A percentile compares a stretch with the other conserved stretches of the same genome.
Conservation (phyloP, 2,113 vertebrate genomes). For the Tragelaphus strepsiceros region DNA sequence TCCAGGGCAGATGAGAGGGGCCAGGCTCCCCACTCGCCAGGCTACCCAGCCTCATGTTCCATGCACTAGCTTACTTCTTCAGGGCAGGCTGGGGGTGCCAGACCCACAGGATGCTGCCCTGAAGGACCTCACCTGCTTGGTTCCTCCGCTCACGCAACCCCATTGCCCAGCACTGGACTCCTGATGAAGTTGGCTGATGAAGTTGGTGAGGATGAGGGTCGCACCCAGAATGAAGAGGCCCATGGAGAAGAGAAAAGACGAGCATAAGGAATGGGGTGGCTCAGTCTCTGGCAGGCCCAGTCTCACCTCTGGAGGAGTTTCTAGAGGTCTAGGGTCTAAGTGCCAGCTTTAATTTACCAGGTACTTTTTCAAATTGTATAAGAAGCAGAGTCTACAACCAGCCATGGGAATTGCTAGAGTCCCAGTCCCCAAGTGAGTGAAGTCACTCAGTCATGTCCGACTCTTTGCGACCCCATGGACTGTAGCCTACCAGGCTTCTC, state of each 20-base stretch:
- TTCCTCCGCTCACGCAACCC: background rate
- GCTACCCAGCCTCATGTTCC: fast-evolving
- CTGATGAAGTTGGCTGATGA: too few relatives aligned
- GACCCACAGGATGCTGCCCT: background rate
- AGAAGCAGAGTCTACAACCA: background rate
- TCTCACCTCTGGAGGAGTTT: background rate
- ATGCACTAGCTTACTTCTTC: background rate
- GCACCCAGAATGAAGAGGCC: background rate
- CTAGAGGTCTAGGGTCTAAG: background rate
- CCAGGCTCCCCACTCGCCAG: background rate
- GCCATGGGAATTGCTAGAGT: background rate
- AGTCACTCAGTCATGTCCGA: background rate
- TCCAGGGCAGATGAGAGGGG: background rate
- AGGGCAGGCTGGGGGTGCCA: background rate
- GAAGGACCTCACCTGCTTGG: background rate
- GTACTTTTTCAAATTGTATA: background rate
- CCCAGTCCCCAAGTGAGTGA: background rate
- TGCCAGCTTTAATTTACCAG: background rate
- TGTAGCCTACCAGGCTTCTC: too few relatives aligned
- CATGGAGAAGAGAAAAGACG: background rate
- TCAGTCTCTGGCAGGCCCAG: background rate
- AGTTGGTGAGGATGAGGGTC: background rate
- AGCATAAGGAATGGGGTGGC: fast-evolving
- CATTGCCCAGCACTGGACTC: background rate
- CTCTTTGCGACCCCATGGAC: too few relatives aligned